Base-by-base conservation (phyloP, 2,113 vertebrate species). In the Etheostoma spectabile region DNA sequence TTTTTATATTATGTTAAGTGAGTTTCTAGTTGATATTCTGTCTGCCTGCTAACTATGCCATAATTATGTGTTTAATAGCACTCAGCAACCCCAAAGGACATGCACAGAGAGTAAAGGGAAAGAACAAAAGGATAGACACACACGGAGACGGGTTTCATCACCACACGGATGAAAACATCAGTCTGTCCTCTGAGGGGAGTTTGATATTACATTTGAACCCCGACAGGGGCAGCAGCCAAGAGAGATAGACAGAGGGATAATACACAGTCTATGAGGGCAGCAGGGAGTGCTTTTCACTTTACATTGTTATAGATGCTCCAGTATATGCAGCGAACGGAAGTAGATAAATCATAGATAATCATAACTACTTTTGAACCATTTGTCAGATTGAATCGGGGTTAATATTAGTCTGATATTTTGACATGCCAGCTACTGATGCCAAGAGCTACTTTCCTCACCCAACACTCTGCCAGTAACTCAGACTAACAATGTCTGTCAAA, bases 161-260 rank as follows among this genome's bases (percentile, higher is more conserved):
- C 6, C 0, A 27, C 77, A 56, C n/a, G 35, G 80, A 87, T 80
- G 52, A 78, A 84, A 72, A 86, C 76, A 62, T 88, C 64, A 75
- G 72, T 52, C 68, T 67, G 61, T 84, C 65, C 75, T 84, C 75
- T 69, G 57, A 77, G 70, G 66, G 67, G 16, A 66, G n/a, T 24
- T 63, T 79, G 45, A 71, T 57, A 65, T 84, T 60, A 74, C 48
- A 72, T 57, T 45, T 48, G 7, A 72, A 77, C 46, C 72, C 27
- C 51, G 52, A 21, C 49, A 77, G 38, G 8, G 38, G 55, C 64
- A 15, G 63, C 82, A 69, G 24, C 57, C 46, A 21, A 33, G 27
- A 48, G 2, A 80, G 27, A 71, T 12, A 7, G 67, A 0, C 22
- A n/a, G 27, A 45, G 27, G 38, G 38, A 11, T 42, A 27, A 59